Evolutionary conservation across 2,113 vertebrate species (phyloP), one percentile per base, ranked within the genome.

Genomic region (Oncorhynchus mykiss): DNA sequence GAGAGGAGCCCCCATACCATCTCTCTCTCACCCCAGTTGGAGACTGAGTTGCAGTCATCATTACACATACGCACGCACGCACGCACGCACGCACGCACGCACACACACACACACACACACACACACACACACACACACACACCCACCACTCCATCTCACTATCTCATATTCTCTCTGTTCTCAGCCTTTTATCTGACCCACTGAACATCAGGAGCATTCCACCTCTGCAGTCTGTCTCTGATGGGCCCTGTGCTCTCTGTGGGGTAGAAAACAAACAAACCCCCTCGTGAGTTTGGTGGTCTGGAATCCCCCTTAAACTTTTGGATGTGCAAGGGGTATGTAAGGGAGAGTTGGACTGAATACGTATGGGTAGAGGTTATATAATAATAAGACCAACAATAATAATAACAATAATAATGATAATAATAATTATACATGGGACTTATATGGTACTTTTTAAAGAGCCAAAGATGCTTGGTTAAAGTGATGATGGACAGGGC

Each of bases 1-100:
- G 59, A 64, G 72, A 70, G 49, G 72, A 70, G 39, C 79, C 59
- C 78, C 80, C 64, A 81, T 81, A 81, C 80, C 80, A 79, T 59
- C 25, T 78, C 34, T 54, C 75, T 80, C 72, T 73, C n/a, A 67
- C 80, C 79, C 73, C 72, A 73, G 74, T 74, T 45, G 39, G 39
- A 45, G 39, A 45, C 39, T 69, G 73, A 86, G 71, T 31, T 27
- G 27, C 2, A 14, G 16, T 67, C 65, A 67, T 67, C 39, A 45
- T 45, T 11, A 22, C 71, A 29, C 70, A 49, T 14, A 64, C 65
- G 78, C 73, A 76, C 73, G 72, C 74, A 57, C n/a, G 70, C 48
- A 67, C n/a, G 67, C 67, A 85, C 31, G 34, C 66, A 62, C 12
- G 16, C 29, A 5, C 29, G 1, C 29, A 31, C 5, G 1, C 29